phyloP scores from a whole-genome alignment of 2,113 vertebrate species.

The Gymnarchus niloticus region DNA sequence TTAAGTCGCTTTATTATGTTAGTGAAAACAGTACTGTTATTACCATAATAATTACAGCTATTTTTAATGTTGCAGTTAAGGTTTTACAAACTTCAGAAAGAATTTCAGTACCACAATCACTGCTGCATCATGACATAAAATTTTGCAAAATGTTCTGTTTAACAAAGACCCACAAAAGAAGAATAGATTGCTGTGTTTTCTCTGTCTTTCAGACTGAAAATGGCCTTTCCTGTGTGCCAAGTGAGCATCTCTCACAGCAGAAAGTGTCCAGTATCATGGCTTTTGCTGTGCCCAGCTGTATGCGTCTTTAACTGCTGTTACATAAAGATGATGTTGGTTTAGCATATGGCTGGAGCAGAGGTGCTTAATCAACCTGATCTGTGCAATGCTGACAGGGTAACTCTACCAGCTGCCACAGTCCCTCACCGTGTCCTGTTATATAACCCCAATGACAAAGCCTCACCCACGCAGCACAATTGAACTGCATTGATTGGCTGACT shows the following conservation, averaged over 20 bases:
- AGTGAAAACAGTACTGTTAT: no score
- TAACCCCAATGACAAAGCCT: constrained; percentile 63
- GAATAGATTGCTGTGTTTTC: neutral
- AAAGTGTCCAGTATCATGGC: no score
- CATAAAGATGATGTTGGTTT: constrained; percentile 4
- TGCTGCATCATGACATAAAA: neutral
- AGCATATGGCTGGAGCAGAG: neutral
- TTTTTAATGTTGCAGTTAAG: no score
- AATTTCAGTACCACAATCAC: neutral
- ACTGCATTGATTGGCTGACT: constrained; percentile 44
- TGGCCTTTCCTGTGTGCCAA: neutral
- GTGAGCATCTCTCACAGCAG: neutral
- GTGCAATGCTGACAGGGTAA: constrained; percentile 55
- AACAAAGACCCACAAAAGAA: neutral
- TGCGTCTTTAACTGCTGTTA: neutral
- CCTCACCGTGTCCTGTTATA: constrained; percentile 44
- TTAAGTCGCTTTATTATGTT: no score
- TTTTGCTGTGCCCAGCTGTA: neutral
- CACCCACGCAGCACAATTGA: constrained; percentile 52
- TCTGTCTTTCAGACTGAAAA: neutral
- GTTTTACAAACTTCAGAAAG: no score
- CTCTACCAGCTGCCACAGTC: constrained; percentile 29
- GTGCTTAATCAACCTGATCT: constrained; percentile 51
- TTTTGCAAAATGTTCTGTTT: neutral
- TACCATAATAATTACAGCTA: no score